Base-by-base conservation (phyloP, 2,888 invertebrate species). In the Dioctria linearis region DNA sequence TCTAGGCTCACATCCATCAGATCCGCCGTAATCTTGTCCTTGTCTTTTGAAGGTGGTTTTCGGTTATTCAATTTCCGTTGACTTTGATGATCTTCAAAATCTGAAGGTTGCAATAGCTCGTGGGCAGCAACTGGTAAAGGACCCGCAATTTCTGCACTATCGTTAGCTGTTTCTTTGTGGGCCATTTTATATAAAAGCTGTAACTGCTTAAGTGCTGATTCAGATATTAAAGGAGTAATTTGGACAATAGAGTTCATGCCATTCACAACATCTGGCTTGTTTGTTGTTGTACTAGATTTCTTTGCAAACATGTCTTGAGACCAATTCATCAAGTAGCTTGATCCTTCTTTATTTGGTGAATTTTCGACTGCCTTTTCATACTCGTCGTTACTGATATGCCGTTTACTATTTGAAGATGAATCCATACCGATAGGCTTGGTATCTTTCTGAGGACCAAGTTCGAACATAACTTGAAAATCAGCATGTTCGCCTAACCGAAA, bases 401-500 rank as follows among this genome's bases (percentile, higher is more conserved):
- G 85, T 82, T 89, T 89, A 75, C 85, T 88, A 25, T 86, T 88
- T 2, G 86, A 85, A 25, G 86, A 85, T 25, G 85, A 83, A 67
- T 83, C 88, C 86, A 90, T 88, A 84, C 93, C 93, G 6, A 95
- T 88, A 2, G 93, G 91, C 82, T 92, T 91, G 0, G 95, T 95
- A 82, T 94, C 92, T 1, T 91, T 93, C 87, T 95, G 95, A 0
- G 95, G 95, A 0, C 95, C 95, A 42, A 95, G 86, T 86, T 95
- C 95, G 2, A 94, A 86, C 83, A 95, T 85, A 2, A 95, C 91
- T 86, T 95, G 95, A 85, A 95, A 93, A 87, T 95, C 95, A 0
- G 95, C 95, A 87, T 95, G 94, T 85, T 94, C 93, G 0, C 95
- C 95, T 63, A 95, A 90, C 2, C 95, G 92, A 86, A 94, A 95